Base-by-base conservation (phyloP, 2,888 invertebrate genomes). In the Adelognathus sp. region DNA sequence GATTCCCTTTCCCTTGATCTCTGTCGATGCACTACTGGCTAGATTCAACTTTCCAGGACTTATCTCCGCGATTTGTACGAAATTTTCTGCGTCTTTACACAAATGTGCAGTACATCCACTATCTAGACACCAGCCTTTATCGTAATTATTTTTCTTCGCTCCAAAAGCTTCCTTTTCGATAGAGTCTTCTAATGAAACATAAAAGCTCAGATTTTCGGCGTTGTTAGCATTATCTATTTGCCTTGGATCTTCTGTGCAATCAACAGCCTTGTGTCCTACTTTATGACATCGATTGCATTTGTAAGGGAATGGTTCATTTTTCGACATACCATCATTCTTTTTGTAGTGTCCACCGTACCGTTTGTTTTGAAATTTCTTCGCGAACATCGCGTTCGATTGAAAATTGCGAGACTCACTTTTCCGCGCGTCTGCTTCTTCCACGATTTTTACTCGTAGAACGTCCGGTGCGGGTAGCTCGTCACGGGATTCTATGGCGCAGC, bases 401-500 rank as follows among this genome's bases (percentile, higher is more conserved):
- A 3, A 24, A 3, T 33, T 41, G 6, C 69, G 69, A 7, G 52
- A 5, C 7, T 50, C 14, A 50, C 46, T 46, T 14, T 24, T 70
- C 3, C 56, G 36, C 21, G 58, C 46, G 11, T 70, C 70, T 2
- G 16, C 41, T 33, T 70, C 58, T 31, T 60, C 70, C 5, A 44
- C 6, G 24, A 70, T 70, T 44, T 70, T 70, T 7, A 46, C 33
- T 2, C 56, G 16, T 18, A 58, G 27, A 24, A 29, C 50, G 24
- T 71, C 64, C n/a, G 76, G 64, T 33, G 56, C 18, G 14, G 76
- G 76, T 31, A 76, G 46, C 18, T 44, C 33, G 33, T 70, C 70
- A 0, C 70, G 56, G 21, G 60, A 70, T 39, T 70, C 58, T 6
- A 76, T 76, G 14, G 76, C 76, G 24, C 66, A 71, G 9, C 76